Percentiles rank a stretch among this genome's conserved stretches.
phyloP scores from a whole-genome alignment of 1,140 invertebrate genomes.

The Amphibalanus amphitrite region DNA sequence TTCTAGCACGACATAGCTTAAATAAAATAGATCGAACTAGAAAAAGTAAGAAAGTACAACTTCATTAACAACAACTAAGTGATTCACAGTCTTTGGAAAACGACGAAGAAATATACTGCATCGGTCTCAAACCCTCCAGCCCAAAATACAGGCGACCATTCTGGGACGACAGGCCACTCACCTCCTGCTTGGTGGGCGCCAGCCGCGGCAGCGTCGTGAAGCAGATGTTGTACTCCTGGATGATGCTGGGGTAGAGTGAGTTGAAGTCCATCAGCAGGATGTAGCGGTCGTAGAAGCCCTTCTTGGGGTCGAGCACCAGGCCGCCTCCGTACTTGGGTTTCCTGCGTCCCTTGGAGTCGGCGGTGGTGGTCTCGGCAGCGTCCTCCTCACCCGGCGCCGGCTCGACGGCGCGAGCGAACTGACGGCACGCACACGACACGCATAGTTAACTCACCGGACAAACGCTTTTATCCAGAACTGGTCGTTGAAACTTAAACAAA shows the following conservation, averaged over 20 bases:
- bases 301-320: constrained; percentile 89
- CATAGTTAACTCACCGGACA: too few species aligned
- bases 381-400: constrained; percentile 15
- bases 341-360: constrained; percentile 33
- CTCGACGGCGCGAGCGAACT: constrained; percentile 11
- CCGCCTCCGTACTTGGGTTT: constrained; percentile 86
- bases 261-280: constrained; percentile 98
- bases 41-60: too few species aligned
- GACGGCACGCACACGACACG: too few species aligned
- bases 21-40: too few species aligned
- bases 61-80: too few species aligned
- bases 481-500: too few species aligned
- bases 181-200: neutral
- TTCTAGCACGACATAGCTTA: too few species aligned
- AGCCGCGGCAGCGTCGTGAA: constrained; percentile 68
- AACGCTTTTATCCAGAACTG: too few species aligned
- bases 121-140: too few species aligned
- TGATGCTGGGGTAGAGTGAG: constrained; percentile 97
- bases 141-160: too few species aligned
- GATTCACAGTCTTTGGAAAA: too few species aligned
- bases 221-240: constrained; percentile 98
- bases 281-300: constrained; percentile 90
- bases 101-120: too few species aligned
- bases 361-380: constrained; percentile 12
- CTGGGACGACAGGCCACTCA: constrained; percentile 2